Percentiles rank a stretch among this genome's conserved stretches.
Conservation (phyloP, 1,140 invertebrate species). For the Acyrthosiphon pisum region DNA sequence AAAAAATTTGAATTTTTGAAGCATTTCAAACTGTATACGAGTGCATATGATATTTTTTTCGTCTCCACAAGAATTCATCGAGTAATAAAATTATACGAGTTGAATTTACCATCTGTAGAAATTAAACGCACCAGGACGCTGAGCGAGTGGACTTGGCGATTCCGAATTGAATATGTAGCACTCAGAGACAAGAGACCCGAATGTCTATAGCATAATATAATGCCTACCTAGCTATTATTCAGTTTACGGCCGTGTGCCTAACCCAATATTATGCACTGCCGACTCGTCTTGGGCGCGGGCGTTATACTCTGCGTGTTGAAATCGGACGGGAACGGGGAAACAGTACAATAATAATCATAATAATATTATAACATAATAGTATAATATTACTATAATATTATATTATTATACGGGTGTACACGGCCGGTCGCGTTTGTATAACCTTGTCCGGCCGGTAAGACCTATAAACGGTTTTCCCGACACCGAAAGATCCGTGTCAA, state of each 20-base stretch:
- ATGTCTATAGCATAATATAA: neutral
- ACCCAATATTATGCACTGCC: neutral
- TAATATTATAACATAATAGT: neutral
- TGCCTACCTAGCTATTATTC: neutral
- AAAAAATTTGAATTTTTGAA: neutral
- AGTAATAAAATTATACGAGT: neutral
- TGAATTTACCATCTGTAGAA: neutral
- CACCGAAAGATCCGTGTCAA: neutral
- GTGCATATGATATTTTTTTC: neutral
- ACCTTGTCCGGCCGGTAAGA: neutral
- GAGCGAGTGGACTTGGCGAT: neutral
- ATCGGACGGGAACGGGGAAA: neutral
- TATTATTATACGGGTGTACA: neutral
- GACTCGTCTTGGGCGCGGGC: neutral
- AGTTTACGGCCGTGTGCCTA: neutral
- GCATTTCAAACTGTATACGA: neutral
- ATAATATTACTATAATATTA: neutral
- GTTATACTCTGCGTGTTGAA: neutral
- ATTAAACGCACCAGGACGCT: neutral
- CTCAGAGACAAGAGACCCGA: neutral
- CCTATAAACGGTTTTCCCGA: constrained; percentile 2
- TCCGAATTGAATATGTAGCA: neutral
- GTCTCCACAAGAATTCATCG: neutral
- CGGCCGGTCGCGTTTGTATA: neutral
- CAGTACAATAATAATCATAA: neutral